These are phyloP conservation scores for Epirrhoe tristata DNA, from an alignment of 2,888 invertebrate genomes.

Conservation along the genomic window DNA sequence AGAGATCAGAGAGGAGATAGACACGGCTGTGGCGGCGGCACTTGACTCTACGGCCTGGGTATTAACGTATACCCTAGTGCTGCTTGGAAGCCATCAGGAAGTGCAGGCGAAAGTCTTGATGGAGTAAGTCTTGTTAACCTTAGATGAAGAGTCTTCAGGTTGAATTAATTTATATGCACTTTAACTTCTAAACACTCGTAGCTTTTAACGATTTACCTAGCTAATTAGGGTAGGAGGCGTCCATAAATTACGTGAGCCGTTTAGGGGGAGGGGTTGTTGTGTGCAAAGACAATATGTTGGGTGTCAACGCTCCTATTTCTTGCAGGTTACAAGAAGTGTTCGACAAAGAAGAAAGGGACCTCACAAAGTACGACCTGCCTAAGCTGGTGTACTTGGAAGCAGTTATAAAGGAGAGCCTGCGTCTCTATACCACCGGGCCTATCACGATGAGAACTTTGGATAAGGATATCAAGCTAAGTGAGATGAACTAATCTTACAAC, in stretches of 20 bases:
- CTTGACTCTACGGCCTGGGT: constrained; percentile 45
- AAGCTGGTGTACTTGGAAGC: constrained; percentile 53
- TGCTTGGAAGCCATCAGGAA: constrained; percentile 44
- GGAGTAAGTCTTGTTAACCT: constrained; percentile 38
- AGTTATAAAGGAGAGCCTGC: constrained; percentile 51
- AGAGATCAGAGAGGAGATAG: constrained; percentile 33
- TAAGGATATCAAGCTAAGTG: constrained; percentile 48
- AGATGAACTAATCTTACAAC: constrained; percentile 11
- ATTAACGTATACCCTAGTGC: constrained; percentile 41
- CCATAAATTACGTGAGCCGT: no score
- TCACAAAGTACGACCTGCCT: constrained; percentile 50
- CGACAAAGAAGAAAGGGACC: constrained; percentile 42
- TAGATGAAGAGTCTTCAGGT: no score
- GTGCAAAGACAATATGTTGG: no score
- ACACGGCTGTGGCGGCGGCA: constrained; percentile 38
- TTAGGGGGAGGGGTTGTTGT: no score
- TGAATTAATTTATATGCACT: no score
- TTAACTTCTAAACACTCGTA: no score
- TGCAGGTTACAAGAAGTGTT: constrained; percentile 44
- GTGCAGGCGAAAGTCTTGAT: constrained; percentile 44
- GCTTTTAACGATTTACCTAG: no score
- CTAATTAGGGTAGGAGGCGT: no score
- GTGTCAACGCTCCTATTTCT: no score
- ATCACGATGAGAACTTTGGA: constrained; percentile 42
- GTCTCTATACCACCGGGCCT: constrained; percentile 48